These are phyloP conservation scores for Hydraecia micacea DNA, from an alignment of 2,888 invertebrate species.

Conservation along the genomic window DNA sequence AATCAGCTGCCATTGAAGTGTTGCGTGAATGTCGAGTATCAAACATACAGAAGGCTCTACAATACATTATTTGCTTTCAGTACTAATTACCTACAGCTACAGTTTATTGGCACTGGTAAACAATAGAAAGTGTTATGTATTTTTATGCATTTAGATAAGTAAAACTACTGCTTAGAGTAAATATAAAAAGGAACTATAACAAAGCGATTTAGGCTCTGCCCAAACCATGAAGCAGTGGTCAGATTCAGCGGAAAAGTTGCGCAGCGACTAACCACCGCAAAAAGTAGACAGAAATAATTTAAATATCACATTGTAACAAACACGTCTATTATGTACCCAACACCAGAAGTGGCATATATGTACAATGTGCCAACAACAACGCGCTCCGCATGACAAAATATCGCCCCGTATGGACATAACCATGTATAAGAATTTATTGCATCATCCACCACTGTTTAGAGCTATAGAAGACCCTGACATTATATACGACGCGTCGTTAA, in stretches of 20 bases:
- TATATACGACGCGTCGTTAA: constrained; percentile 28
- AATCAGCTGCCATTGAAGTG: not conserved
- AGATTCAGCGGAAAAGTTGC: not conserved
- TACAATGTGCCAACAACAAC: constrained; percentile 39
- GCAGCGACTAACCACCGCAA: not conserved
- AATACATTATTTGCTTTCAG: not conserved
- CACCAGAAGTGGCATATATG: constrained; percentile 16
- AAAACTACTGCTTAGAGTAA: not conserved
- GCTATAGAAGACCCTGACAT: constrained; percentile 42
- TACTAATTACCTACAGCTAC: not conserved
- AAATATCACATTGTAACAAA: constrained; percentile 15
- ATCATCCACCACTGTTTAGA: constrained; percentile 35
- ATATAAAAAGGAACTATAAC: not conserved
- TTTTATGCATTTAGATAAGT: too few species aligned
- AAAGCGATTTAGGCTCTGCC: not conserved
- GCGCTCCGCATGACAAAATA: constrained; percentile 27
- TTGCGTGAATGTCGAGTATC: not conserved
- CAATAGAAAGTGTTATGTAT: not conserved
- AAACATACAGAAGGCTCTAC: not conserved
- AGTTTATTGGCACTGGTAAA: not conserved
- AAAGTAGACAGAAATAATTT: not conserved
- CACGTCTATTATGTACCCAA: not conserved
- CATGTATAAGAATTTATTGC: constrained; percentile 42
- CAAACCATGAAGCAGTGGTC: not conserved
- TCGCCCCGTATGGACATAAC: constrained; percentile 19